Conservation (phyloP, 2,797 vertebrate genomes). For the Lagorchestes hirsutus region DNA sequence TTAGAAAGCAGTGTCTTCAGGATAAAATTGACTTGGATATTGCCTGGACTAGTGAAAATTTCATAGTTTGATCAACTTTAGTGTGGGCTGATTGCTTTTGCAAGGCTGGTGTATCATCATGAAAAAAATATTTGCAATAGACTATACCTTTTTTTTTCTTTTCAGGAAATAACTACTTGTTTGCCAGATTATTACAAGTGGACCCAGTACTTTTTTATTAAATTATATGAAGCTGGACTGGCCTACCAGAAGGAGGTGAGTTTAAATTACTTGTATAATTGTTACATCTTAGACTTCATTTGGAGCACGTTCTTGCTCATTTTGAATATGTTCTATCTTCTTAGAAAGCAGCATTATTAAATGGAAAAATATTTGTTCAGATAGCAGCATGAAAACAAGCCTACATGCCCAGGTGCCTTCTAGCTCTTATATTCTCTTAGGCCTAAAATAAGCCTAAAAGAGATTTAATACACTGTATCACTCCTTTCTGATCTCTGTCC, state of each 20-base stretch:
- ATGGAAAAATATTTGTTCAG: background rate
- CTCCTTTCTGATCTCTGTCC: background rate
- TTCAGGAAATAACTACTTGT: slow-evolving; percentile 96
- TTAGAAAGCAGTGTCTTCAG: background rate
- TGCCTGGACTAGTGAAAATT: background rate
- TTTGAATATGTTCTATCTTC: background rate
- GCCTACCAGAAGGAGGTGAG: slow-evolving; percentile 98
- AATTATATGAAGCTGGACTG: slow-evolving; percentile 94
- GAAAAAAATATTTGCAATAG: background rate
- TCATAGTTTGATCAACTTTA: background rate
- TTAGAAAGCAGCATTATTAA: background rate
- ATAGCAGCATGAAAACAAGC: background rate
- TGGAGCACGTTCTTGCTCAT: background rate
- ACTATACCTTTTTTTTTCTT: slow-evolving; percentile 37
- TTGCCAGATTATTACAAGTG: slow-evolving; percentile 97
- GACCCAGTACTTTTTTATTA: slow-evolving; percentile 97
- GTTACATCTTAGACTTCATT: background rate
- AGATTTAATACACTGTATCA: background rate
- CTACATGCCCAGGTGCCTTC: background rate
- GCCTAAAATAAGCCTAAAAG: background rate
- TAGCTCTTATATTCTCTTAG: background rate
- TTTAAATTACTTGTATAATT: slow-evolving; percentile 35
- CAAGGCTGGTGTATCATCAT: background rate
- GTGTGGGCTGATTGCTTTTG: slow-evolving; percentile 6
- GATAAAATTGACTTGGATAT: slow-evolving; percentile 2